Percentiles rank a stretch among this genome's conserved stretches.
Conservation (phyloP, 2,888 invertebrate genomes). For the Ypsolopha sequella region DNA sequence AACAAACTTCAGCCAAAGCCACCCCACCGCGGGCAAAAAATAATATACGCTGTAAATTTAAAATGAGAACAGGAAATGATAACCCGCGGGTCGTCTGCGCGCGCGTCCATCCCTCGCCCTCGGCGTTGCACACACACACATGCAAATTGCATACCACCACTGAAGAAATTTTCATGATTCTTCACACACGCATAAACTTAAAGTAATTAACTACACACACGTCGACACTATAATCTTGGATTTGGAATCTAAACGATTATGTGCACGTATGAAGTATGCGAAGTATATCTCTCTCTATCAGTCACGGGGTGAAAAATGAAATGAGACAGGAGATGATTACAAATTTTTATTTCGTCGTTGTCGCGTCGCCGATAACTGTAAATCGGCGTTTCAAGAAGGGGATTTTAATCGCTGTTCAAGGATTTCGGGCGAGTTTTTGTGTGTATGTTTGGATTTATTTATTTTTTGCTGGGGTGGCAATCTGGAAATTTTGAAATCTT, state of each 20-base stretch:
- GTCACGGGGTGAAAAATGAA: constrained; percentile 13
- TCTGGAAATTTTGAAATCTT: constrained; percentile 68
- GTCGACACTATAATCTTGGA: constrained; percentile 5
- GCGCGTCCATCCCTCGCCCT: constrained; percentile 30
- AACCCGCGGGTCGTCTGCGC: constrained; percentile 59
- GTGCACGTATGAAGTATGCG: constrained; percentile 12
- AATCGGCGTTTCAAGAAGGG: constrained; percentile 50
- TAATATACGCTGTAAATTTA: constrained; percentile 58
- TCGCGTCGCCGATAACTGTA: constrained; percentile 45
- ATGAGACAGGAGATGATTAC: constrained; percentile 3
- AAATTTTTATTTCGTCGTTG: constrained; percentile 17
- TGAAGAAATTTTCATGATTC: constrained; percentile 11
- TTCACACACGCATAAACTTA: constrained; percentile 4
- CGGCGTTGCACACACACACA: constrained; percentile 21
- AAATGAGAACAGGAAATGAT: constrained; percentile 70
- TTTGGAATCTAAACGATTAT: constrained; percentile 20
- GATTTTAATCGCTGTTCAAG: constrained; percentile 49
- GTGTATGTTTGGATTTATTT: constrained; percentile 54
- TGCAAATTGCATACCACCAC: constrained; percentile 18
- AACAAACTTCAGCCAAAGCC: constrained; percentile 13
- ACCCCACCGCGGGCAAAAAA: constrained; percentile 43
- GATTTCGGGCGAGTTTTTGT: constrained; percentile 61
- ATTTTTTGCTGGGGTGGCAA: constrained; percentile 69
- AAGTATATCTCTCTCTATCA: constrained; percentile 12
- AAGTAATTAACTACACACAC: constrained; percentile 6